A percentile compares a stretch with the other conserved stretches of the same genome.
phyloP scores from a whole-genome alignment of 1,140 invertebrate genomes.

The Bombus pascuorum region DNA sequence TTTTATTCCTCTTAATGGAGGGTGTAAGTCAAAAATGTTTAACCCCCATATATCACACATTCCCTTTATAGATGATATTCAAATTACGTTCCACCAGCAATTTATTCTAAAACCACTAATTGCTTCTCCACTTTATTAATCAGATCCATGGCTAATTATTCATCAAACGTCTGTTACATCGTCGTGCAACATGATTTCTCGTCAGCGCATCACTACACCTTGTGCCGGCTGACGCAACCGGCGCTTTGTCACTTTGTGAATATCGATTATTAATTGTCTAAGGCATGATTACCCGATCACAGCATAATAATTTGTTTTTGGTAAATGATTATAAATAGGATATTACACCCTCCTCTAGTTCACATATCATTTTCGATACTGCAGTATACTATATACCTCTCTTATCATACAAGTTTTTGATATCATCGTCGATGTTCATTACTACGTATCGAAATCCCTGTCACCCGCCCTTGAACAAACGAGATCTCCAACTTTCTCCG shows the following conservation, averaged over 20 bases:
- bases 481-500: slow-evolving; percentile 41
- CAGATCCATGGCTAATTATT: not conserved
- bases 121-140: not conserved
- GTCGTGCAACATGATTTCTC: slow-evolving; percentile 17
- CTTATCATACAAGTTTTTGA: not conserved
- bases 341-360: slow-evolving; percentile 1
- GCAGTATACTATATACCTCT: too few relatives aligned
- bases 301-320: slow-evolving; percentile 30
- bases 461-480: not conserved
- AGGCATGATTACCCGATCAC: slow-evolving; percentile 29
- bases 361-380: not conserved
- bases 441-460: not conserved
- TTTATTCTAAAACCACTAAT: not conserved
- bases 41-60: too few relatives aligned
- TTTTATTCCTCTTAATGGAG: not conserved
- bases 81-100: not conserved
- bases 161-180: slow-evolving; percentile 20
- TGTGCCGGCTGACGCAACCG: slow-evolving; percentile 5
- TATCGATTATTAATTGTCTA: slow-evolving; percentile 51
- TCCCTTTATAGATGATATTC: not conserved
- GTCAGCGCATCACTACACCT: not conserved
- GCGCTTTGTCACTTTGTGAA: slow-evolving; percentile 44
- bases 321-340: slow-evolving; percentile 49
- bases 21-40: too few relatives aligned
- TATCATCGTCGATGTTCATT: not conserved